Conservation (phyloP, 2,797 vertebrate genomes). For the Enteromius mattozi region DNA sequence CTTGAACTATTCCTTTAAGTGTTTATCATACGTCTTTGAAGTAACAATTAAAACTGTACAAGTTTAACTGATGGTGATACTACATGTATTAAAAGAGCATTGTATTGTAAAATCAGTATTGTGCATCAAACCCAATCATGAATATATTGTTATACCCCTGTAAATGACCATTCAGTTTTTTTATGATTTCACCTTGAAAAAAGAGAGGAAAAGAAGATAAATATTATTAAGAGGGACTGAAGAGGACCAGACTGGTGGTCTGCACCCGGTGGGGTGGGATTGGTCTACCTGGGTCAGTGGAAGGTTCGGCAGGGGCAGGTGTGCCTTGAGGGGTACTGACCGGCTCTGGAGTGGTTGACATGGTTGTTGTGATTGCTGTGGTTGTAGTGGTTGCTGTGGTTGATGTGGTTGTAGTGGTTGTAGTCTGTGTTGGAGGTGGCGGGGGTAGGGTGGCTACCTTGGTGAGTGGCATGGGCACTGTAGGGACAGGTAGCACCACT, state of each 20-base stretch:
- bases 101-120: not conserved
- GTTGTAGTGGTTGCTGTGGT: conserved; percentile 32
- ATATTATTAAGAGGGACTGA: not conserved
- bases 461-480: conserved; percentile 37
- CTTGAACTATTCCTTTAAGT: not conserved
- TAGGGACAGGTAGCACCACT: conserved; percentile 45
- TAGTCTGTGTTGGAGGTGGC: conserved; percentile 37
- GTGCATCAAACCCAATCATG: not conserved
- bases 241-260: not conserved
- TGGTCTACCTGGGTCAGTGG: conserved; percentile 67
- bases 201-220: not conserved
- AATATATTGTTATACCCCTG: not conserved
- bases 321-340: conserved; percentile 61
- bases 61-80: not conserved
- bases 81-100: not conserved
- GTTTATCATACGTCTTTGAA: not conserved
- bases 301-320: conserved; percentile 53
- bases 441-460: conserved; percentile 27
- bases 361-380: conserved; percentile 21
- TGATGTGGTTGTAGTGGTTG: conserved; percentile 33
- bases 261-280: conserved; percentile 3
- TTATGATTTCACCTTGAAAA: conserved; percentile 22
- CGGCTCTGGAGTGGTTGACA: conserved; percentile 54
- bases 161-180: not conserved
- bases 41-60: not conserved